Percentiles rank a stretch among this genome's conserved stretches.
These are phyloP conservation scores for Odontamblyopus lacepedii DNA, from an alignment of 2,797 vertebrate genomes.

Conservation along the genomic window DNA sequence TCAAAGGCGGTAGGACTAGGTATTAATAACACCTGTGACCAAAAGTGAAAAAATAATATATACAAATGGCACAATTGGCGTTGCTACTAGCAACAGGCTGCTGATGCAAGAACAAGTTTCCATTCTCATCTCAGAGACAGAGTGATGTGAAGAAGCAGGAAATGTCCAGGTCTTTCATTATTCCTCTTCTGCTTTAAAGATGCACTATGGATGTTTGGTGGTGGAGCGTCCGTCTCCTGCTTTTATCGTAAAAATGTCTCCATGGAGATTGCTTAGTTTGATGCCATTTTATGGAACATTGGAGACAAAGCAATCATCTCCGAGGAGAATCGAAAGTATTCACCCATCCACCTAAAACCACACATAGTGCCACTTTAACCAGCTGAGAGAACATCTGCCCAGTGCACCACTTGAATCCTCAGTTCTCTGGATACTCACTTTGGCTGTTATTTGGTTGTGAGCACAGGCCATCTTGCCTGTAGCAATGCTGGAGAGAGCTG, in stretches of 20 bases:
- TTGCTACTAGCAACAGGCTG: conserved; percentile 2
- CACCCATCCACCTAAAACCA: neutral
- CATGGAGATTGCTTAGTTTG: neutral
- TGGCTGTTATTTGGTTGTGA: neutral
- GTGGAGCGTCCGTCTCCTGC: neutral
- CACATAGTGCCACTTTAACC: neutral
- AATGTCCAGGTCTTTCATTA: neutral
- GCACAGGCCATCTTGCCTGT: neutral
- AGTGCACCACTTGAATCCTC: conserved; percentile 2
- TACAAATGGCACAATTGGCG: neutral
- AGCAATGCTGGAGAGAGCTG: conserved; percentile 5
- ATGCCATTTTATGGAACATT: neutral
- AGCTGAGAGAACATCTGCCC: neutral
- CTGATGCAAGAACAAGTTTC: conserved; percentile 3
- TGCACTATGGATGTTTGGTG: neutral
- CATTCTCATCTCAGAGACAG: neutral
- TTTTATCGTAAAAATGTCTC: neutral
- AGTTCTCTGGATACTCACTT: neutral
- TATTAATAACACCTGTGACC: neutral
- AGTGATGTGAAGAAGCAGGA: conserved; percentile 1
- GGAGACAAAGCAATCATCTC: neutral
- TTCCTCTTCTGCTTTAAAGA: neutral
- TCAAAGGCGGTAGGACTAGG: neutral
- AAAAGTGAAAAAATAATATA: neutral
- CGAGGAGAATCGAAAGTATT: neutral